A percentile compares a stretch with the other conserved stretches of the same genome.
phyloP scores from a whole-genome alignment of 2,888 invertebrate species.

The Nineta flava region DNA sequence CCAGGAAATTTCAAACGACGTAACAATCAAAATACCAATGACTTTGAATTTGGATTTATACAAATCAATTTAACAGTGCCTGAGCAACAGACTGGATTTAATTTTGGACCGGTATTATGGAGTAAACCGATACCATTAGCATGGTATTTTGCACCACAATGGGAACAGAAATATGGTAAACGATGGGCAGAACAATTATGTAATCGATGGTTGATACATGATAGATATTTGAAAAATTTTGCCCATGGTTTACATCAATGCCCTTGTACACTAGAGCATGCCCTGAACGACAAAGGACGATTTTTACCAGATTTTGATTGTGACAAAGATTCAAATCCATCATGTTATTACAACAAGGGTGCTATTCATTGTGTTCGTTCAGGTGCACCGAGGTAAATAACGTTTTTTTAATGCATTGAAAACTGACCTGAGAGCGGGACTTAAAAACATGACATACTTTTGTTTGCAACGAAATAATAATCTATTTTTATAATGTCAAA shows the following conservation, averaged over 20 bases:
- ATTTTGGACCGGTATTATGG: slow-evolving; percentile 50
- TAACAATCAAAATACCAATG: slow-evolving; percentile 49
- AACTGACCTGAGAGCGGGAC: too few species aligned
- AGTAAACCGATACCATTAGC: slow-evolving; percentile 80
- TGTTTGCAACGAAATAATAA: too few species aligned
- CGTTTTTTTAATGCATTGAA: not conserved
- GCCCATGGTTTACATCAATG: slow-evolving; percentile 72
- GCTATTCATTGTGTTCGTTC: slow-evolving; percentile 87
- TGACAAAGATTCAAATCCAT: slow-evolving; percentile 79
- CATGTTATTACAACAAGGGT: slow-evolving; percentile 75
- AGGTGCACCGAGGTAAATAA: slow-evolving; percentile 70
- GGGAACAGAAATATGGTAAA: slow-evolving; percentile 63
- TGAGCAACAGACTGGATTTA: slow-evolving; percentile 17
- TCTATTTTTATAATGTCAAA: too few species aligned
- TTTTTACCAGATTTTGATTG: slow-evolving; percentile 82
- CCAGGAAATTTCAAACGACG: slow-evolving; percentile 55
- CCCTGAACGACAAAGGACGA: slow-evolving; percentile 79
- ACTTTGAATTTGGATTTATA: slow-evolving; percentile 73
- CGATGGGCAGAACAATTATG: slow-evolving; percentile 76
- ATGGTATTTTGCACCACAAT: slow-evolving; percentile 86
- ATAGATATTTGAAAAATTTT: slow-evolving; percentile 69
- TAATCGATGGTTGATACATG: slow-evolving; percentile 78
- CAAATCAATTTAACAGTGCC: slow-evolving; percentile 67
- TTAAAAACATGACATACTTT: too few species aligned
- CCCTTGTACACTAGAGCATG: slow-evolving; percentile 85